Base-by-base conservation (phyloP, 2,888 invertebrate genomes). In the Polydrusus tereticollis region DNA sequence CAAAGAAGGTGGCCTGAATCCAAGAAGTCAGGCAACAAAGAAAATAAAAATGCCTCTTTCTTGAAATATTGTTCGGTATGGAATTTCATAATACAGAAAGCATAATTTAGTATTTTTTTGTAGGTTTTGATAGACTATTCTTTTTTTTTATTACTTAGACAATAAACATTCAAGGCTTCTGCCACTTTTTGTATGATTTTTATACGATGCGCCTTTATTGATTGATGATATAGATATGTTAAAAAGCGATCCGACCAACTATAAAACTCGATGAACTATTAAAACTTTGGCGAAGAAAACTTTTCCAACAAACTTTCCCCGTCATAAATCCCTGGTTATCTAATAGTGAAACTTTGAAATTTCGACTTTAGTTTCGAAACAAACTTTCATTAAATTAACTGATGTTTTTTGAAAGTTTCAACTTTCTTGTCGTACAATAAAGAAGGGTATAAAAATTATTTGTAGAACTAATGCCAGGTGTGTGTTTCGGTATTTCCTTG, bases 181-280 rank as follows among this genome's bases (percentile, higher is more conserved):
- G n/a, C n/a, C n/a, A n/a, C n/a, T n/a, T n/a, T n/a, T n/a, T n/a
- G n/a, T n/a, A n/a, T n/a, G n/a, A n/a, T n/a, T n/a, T n/a, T n/a
- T n/a, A n/a, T n/a, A n/a, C n/a, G n/a, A 36, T n/a, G 8, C 3
- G n/a, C 36, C 2, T 7, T 6, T 33, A 33, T 33, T 33, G 3
- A 10, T 33, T 33, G 8, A 6, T 5, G n/a, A 38, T n/a, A 38
- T 20, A 58, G 23, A 58, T 57, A 57, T 58, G 5, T 6, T 12
- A 21, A 38, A 58, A 58, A 58, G 21, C 38, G 12, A 16, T 21
- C 20, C 45, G 20, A 20, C 38, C 52, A 16, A n/a, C 64, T 52
- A 64, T 64, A 38, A 64, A 64, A 63, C 63, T 63, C 33, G 38
- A 58, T 58, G 50, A 63, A 63, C 63, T 63, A 63, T 63, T 50